Base-by-base conservation (phyloP, 2,797 vertebrate genomes). In the Gymnodraco acuticeps region DNA sequence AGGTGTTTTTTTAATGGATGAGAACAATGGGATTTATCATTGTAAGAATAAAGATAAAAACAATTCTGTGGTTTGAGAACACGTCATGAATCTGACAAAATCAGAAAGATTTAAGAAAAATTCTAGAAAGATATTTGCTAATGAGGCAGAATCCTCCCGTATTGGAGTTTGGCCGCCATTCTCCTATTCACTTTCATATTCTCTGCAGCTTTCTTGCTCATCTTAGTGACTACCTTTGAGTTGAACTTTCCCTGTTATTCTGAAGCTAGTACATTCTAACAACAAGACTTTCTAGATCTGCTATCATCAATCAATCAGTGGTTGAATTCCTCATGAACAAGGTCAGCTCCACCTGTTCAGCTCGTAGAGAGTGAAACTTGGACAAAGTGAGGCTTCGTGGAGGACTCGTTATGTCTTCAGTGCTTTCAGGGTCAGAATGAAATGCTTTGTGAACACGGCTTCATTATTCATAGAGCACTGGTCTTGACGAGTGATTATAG, bases 291-390 rank as follows among this genome's bases (percentile, higher is more conserved):
- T 79, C 58, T 69, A 42, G 62, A 70, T 54, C 27, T 69, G 12
- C 72, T 66, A 62, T 78, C 55, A 77, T 77, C 55, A 77, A 10
- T 75, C 20, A 55, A 60, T 82, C 70, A 2, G 27, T 38, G 64
- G 48, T 70, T 54, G 17, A 60, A 85, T 84, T 83, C 72, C 59
- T 69, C 27, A 13, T 2, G 20, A 46, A 15, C 9, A 20, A 58
- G 19, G 15, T 62, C 47, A 7, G 16, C 74, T 75, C 56, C 38
- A 20, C 62, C 63, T 51, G 1, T 71, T 53, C n/a, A 69, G 23
- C 58, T 74, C 42, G 46, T 3, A 16, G n/a, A 58, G 56, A 53
- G 53, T 17, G 10, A 72, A 75, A 64, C 38, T 45, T 15, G 45
- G 31, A 59, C 41, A 43, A 47, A 45, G 38, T 11, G 65, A 71